Evolutionary conservation across 2,797 vertebrate species (phyloP).

Genomic region (Paramormyrops hopkinsi): DNA sequence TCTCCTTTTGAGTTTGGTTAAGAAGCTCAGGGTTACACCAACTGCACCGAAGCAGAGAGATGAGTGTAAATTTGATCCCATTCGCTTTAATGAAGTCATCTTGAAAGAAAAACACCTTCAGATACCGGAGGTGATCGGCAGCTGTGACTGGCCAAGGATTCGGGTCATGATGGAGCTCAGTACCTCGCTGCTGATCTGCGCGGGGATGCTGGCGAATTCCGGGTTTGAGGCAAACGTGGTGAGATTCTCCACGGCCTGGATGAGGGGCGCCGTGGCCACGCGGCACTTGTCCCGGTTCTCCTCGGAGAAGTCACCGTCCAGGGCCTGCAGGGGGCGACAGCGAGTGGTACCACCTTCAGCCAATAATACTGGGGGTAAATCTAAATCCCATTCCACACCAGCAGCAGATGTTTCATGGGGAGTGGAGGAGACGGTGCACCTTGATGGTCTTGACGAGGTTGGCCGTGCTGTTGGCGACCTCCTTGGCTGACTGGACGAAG

Average conservation of each 20-base stretch:
- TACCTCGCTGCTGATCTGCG: slow-evolving; percentile 95
- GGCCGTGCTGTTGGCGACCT: slow-evolving; percentile 97
- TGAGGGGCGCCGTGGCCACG: slow-evolving; percentile 80
- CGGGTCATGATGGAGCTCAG: not conserved
- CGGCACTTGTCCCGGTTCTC: slow-evolving; percentile 89
- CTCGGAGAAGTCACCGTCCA: slow-evolving; percentile 94
- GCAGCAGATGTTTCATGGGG: not conserved
- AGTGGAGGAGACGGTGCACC: slow-evolving; percentile 55
- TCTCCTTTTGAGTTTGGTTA: not conserved
- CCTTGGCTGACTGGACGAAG: slow-evolving; percentile 97
- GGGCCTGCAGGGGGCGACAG: slow-evolving; percentile 57
- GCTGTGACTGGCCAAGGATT: not conserved
- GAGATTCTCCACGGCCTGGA: slow-evolving; percentile 93
- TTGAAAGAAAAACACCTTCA: not conserved
- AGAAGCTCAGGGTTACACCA: not conserved
- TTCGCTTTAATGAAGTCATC: not conserved
- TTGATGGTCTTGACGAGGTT: slow-evolving; percentile 99
- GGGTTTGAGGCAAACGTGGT: slow-evolving; percentile 93
- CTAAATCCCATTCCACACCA: not conserved
- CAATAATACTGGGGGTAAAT: not conserved
- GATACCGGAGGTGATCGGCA: not conserved
- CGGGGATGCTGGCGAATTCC: slow-evolving; percentile 93
- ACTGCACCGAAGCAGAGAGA: not conserved
- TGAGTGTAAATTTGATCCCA: not conserved
- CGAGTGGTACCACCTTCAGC: not conserved